Conservation (phyloP, 2,113 vertebrate species). For the Thinocorus orbignyianus region DNA sequence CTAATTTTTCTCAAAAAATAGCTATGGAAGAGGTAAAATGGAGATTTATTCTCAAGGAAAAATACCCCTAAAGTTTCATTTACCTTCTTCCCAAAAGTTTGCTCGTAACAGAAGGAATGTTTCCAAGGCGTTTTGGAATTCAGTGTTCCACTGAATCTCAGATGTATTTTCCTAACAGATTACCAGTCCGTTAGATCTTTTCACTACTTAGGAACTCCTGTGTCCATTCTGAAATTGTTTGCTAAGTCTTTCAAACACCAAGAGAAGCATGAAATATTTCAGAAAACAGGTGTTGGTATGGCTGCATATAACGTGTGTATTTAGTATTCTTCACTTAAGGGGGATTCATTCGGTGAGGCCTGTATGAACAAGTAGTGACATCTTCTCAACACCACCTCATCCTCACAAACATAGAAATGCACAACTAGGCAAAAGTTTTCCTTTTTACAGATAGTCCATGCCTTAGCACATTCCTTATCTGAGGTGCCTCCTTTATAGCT, state of each 20-base stretch:
- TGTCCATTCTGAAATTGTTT: neutral
- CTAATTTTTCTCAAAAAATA: neutral
- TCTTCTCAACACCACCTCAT: neutral
- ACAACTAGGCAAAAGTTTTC: neutral
- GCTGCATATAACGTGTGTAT: neutral
- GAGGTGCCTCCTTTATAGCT: neutral
- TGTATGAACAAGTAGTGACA: neutral
- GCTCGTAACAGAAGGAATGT: neutral
- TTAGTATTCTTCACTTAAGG: neutral
- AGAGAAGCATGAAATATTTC: neutral
- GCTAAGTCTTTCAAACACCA: neutral
- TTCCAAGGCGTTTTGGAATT: neutral
- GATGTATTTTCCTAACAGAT: neutral
- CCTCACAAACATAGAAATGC: neutral
- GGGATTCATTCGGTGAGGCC: neutral
- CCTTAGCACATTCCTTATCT: neutral
- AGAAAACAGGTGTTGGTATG: neutral
- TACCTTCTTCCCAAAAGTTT: neutral
- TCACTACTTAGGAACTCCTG: neutral
- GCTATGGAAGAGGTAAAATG: neutral
- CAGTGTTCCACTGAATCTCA: fast-evolving
- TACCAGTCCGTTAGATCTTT: neutral
- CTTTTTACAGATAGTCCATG: neutral
- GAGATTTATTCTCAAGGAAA: neutral
- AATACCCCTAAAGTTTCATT: neutral